phyloP scores from a whole-genome alignment of 1,140 invertebrate species.

The Patella vulgata region DNA sequence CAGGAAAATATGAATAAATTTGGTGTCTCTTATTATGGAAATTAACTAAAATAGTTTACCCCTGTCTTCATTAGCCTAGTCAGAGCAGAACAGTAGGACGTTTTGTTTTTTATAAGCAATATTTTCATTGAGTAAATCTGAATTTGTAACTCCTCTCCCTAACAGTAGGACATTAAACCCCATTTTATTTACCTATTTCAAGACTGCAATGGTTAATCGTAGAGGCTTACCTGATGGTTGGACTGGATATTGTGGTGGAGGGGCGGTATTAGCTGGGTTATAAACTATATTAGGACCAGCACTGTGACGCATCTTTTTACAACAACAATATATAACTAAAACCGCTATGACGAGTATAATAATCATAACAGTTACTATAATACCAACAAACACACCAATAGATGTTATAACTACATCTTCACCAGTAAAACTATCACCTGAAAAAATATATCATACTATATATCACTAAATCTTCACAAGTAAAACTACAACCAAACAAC shows the following conservation, averaged over 20 bases:
- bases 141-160: too few relatives aligned
- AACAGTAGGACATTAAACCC: neutral
- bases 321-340: slow-evolving; percentile 22
- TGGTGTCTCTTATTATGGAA: too few relatives aligned
- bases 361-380: slow-evolving; percentile 19
- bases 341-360: slow-evolving; percentile 18
- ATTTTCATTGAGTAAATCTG: too few relatives aligned
- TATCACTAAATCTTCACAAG: too few relatives aligned
- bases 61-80: too few relatives aligned
- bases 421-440: slow-evolving; percentile 13
- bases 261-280: neutral
- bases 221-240: slow-evolving; percentile 12
- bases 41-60: too few relatives aligned
- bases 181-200: too few relatives aligned
- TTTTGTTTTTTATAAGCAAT: too few relatives aligned
- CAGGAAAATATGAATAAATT: too few relatives aligned
- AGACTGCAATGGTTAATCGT: neutral
- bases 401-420: slow-evolving; percentile 22
- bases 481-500: too few relatives aligned
- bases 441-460: neutral
- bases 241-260: slow-evolving; percentile 6
- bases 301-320: slow-evolving; percentile 6
- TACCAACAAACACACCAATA: slow-evolving; percentile 21
- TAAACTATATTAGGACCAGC: too few relatives aligned
- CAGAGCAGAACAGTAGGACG: too few relatives aligned